Base-by-base conservation (phyloP, 2,888 invertebrate genomes). In the Brachycybe producta region DNA sequence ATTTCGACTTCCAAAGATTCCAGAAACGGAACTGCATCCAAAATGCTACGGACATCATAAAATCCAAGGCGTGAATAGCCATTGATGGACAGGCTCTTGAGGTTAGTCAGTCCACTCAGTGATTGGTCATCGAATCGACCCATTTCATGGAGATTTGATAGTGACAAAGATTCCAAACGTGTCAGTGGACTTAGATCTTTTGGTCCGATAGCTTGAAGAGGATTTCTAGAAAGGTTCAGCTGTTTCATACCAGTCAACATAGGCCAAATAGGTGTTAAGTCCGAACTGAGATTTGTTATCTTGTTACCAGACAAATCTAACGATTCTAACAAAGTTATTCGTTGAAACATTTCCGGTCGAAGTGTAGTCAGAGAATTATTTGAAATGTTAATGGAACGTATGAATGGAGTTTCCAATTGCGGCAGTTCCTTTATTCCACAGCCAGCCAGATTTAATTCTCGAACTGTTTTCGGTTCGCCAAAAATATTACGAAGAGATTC, bases 381-480 rank as follows among this genome's bases (percentile, higher is more conserved):
- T 0, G 87, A 86, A 26, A 91, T 63, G 66, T 90, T 87, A 24
- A 91, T 68, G 52, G 72, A 70, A 36, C 86, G 70, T 46, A 91
- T 70, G 62, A 90, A 91, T 1, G 90, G 90, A 5, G 86, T 87
- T 68, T 91, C 69, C n/a, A 69, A 58, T 3, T 60, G 56, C 15
- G 62, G 65, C 17, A 69, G 56, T 5, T 57, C 74, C 34, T 57
- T 60, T 28, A 90, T 80, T 11, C 83, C 82, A 3, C 84, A 84
- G 8, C 80, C 79, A 0, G 87, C 86, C 46, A 91, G 69, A 65
- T 85, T 86, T 13, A 91, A 68, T 51, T 80, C 79, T 35, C 67
- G 56, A 0, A 86, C 80, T 0, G 88, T 86, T 70, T 90, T 91
- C 0, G 90, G 90, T 63, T 90, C 88, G 26, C 82, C 82, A 1